Base-by-base conservation (phyloP, 1,140 invertebrate genomes). In the Periplaneta americana region DNA sequence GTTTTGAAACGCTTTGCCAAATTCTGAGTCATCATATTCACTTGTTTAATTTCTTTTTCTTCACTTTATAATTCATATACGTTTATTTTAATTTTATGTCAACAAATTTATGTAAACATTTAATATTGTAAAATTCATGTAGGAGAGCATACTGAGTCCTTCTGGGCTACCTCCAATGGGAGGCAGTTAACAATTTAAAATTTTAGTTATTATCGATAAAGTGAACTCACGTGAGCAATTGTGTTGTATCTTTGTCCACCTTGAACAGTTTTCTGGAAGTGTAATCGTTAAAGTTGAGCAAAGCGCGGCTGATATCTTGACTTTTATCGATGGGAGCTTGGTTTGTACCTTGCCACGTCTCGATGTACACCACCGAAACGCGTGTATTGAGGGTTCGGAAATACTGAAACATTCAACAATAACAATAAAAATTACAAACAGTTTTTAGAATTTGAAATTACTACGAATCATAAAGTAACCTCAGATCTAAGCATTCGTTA, bases 351-450 rank as follows among this genome's bases (percentile, higher is more conserved):
- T 95, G 94, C 98, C 98, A 99, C 75, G 97, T 97, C 91, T 99
- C 98, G 87, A 98, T 94, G 89, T 99, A 99, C 66, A 98, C 95
- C 82, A 99, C 94, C 17, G 97, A 97, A 33, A 98, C 95, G 84
- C 97, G 91, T 31, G 98, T 98, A 85, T 97, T 98, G 84, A 99
- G 91, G 34, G 95, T 96, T 83, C 97, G 94, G 90, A 97, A 98
- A 88, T 98, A 98, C 96, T 98, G 90, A 28, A 91, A 90, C 75
- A 84, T 34, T 33, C 6, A 33, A 31, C n/a, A n/a, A n/a, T n/a
- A n/a, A n/a, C n/a, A n/a, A 66, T 18, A 66, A 66, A 66, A 66
- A 66, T 75, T 75, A 28, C 74, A 75, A 13, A 75, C 28, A 75
- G 10, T 13, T 75, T 13, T 31, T 75, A 13, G 22, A 10, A 28